Evolutionary conservation across 2,888 invertebrate species (phyloP).

Genomic region (Noctua janthe): DNA sequence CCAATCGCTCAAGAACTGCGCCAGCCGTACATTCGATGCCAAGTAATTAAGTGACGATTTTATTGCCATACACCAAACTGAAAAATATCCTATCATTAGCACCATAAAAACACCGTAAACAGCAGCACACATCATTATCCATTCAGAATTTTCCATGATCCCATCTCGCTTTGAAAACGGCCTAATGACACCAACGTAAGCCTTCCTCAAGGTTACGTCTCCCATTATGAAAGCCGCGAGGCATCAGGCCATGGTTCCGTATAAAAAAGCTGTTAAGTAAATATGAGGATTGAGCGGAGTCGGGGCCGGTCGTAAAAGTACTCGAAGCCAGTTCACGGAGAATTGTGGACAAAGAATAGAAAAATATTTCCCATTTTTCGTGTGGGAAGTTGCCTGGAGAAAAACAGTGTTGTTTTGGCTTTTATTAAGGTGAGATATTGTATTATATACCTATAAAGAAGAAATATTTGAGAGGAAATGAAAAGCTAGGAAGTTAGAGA

Average conservation of each 20-base stretch:
- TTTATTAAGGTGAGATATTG: constrained; percentile 38
- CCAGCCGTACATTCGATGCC: too few species aligned
- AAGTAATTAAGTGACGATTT: not conserved
- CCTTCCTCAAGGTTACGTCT: constrained; percentile 59
- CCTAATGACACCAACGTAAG: constrained; percentile 55
- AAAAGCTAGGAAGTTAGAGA: not conserved
- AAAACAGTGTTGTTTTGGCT: constrained; percentile 16
- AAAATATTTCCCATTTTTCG: constrained; percentile 57
- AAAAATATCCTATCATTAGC: not conserved
- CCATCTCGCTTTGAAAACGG: constrained; percentile 31
- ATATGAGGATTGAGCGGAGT: constrained; percentile 61
- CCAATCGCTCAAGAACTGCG: too few species aligned
- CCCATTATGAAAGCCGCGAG: constrained; percentile 54
- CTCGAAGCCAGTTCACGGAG: constrained; percentile 38
- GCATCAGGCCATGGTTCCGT: constrained; percentile 53
- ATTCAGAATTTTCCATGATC: constrained; percentile 38
- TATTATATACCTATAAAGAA: constrained; percentile 15
- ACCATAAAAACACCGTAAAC: constrained; percentile 8
- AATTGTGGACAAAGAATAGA: constrained; percentile 50
- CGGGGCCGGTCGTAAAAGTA: constrained; percentile 56
- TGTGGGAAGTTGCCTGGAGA: not conserved
- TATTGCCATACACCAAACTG: not conserved
- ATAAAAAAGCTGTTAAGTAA: constrained; percentile 70
- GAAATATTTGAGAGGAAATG: not conserved
- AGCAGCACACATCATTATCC: constrained; percentile 47